Base-by-base conservation (phyloP, 2,888 invertebrate genomes). In the Andrena dorsata region DNA sequence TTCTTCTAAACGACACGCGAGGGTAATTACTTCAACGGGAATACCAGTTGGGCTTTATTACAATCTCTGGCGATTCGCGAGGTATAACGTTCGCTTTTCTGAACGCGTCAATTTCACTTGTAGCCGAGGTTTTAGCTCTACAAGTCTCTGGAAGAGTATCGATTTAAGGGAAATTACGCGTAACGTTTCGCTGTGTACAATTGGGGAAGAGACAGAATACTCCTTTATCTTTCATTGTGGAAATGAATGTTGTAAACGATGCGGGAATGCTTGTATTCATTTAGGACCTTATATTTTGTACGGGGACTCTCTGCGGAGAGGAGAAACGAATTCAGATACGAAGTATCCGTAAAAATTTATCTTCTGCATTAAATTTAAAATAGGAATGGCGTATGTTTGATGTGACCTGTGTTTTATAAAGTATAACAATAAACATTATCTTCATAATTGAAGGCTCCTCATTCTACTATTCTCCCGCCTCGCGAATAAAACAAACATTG, bases 321-420 rank as follows among this genome's bases (percentile, higher is more conserved):
- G 8, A 20, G 26, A 70, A 72, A 41, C 23, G 41, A 41, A 41
- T 41, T 41, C 41, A 41, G 13, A 41, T 41, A 16, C 41, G 41
- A 16, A 76, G 73, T 80, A 83, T 64, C 63, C 60, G 68, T 72
- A 72, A 35, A 75, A 83, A 75, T 70, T 41, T 76, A 66, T 75
- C 65, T 69, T 77, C 56, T 71, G 76, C 69, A 83, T 80, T 75
- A 83, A 78, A 69, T 77, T 76, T 23, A 56, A 41, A 72, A 68
- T 80, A 84, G 73, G 61, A 80, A 84, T 80, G 70, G 80, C 63
- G 76, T 77, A 82, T 85, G 86, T 76, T 85, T 72, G 65, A 83
- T 87, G 85, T 87, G 85, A 83, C 76, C 61, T 87, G 75, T 87
- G 83, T 87, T 87, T 85, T 83, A 83, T 76, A 80, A 80, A 65